Evolutionary conservation across 2,797 vertebrate genomes (phyloP).

Genomic region (Menidia menidia): DNA sequence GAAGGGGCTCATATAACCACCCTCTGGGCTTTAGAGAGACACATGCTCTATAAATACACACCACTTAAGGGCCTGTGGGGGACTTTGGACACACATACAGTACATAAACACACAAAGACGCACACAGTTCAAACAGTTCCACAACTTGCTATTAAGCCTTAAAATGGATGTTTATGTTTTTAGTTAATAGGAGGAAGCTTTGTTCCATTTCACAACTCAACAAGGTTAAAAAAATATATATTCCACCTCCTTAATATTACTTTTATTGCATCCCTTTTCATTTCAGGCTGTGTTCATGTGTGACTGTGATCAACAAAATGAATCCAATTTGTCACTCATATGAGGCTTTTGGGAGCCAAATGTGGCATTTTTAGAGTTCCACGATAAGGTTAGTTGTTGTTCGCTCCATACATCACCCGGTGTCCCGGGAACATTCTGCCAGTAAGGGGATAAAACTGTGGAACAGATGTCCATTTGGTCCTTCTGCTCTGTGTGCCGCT

Average conservation of each 20-base stretch:
- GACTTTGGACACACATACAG: constrained; percentile 48
- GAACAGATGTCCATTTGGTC: constrained; percentile 69
- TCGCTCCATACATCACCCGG: constrained; percentile 48
- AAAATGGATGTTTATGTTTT: constrained; percentile 75
- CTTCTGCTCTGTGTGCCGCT: constrained; percentile 39
- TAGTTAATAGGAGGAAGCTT: constrained; percentile 58
- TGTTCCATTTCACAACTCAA: constrained; percentile 48
- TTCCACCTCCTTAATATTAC: constrained; percentile 18
- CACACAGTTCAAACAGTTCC: constrained; percentile 51
- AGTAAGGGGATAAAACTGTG: constrained; percentile 59
- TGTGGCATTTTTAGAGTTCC: constrained; percentile 46
- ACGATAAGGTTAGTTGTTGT: constrained; percentile 47
- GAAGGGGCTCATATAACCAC: constrained; percentile 85
- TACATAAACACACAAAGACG: constrained; percentile 20
- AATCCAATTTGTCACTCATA: constrained; percentile 42
- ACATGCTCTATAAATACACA: constrained; percentile 83
- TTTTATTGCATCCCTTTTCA: constrained; percentile 48
- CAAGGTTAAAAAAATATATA: constrained; percentile 51
- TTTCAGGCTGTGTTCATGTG: constrained; percentile 36
- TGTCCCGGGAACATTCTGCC: constrained; percentile 47
- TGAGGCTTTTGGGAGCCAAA: constrained; percentile 25
- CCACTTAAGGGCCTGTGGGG: constrained; percentile 84
- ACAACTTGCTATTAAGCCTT: constrained; percentile 67
- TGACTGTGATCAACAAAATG: constrained; percentile 59
- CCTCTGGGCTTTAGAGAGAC: constrained; percentile 79